Percentiles rank a stretch among this genome's conserved stretches.
Conservation (phyloP, 2,888 invertebrate species). For the Sthenelais limicola region DNA sequence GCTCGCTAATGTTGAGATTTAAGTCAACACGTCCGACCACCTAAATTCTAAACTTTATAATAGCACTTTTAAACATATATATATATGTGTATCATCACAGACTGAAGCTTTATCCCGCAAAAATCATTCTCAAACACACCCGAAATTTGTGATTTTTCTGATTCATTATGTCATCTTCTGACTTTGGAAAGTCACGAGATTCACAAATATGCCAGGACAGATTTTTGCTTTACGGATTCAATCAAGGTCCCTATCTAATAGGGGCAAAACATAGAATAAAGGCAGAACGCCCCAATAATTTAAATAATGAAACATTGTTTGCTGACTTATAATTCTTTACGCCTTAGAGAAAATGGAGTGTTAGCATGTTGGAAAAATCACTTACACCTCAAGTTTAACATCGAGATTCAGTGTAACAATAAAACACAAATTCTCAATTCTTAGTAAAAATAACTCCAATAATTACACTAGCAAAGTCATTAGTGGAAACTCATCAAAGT, state of each 20-base stretch:
- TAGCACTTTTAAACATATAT: conserved; percentile 36
- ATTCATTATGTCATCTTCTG: too few species aligned
- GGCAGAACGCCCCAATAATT: conserved; percentile 29
- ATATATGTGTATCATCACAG: conserved; percentile 30
- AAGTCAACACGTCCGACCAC: too few species aligned
- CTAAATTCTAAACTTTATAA: conserved; percentile 14
- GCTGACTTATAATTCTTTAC: too few species aligned
- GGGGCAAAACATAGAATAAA: conserved; percentile 5
- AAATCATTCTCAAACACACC: too few species aligned
- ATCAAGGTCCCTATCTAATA: conserved; percentile 28
- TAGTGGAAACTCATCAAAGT: too few species aligned
- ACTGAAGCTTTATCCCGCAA: conserved; percentile 23
- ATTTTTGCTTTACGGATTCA: conserved; percentile 2
- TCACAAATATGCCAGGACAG: conserved; percentile 16
- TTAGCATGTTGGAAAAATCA: not conserved
- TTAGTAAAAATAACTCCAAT: not conserved
- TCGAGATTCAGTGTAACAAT: not conserved
- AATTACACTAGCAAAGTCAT: too few species aligned
- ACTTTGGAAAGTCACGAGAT: too few species aligned
- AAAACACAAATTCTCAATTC: not conserved
- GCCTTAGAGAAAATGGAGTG: not conserved
- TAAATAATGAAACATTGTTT: not conserved
- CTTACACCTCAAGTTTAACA: not conserved
- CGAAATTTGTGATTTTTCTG: too few species aligned
- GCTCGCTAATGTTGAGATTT: too few species aligned